Evolutionary conservation across 2,797 vertebrate species (phyloP), one percentile per base, ranked within the genome.

Genomic region (Ptychobarbus kaznakovi): DNA sequence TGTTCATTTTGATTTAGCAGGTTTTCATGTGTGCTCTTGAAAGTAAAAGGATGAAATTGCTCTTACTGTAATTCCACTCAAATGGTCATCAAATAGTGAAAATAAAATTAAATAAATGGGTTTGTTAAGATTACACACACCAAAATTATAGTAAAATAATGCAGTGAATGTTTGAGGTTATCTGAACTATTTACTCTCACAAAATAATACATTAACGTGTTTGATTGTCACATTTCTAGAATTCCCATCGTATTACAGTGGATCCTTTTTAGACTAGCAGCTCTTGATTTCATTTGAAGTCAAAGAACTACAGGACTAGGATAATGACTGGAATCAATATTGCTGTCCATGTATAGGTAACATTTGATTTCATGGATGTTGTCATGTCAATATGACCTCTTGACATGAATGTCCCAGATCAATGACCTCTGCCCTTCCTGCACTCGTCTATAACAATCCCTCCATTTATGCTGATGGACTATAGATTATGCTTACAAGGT

Each of bases 351-450:
- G 18, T 70, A 80, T 35, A 22, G 76, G 75, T 46, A 56, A 76
- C 77, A 70, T 86, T 74, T 79, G 79, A 84, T 87, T 84, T 80
- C 40, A 81, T 73, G 44, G 73, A 66, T 28, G 58, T 82, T 79
- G 35, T 80, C 78, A 87, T 46, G 68, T 84, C 86, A 82, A 79
- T 81, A 70, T 7, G 32, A 83, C 44, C 68, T 63, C 49, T 25
- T 3, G 38, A 25, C 56, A 53, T 3, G 4, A 61, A 66, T 13
- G 11, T 1, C 20, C 40, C 3, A 5, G 49, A 53, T 49, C 65
- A 51, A 72, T 68, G 70, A 89, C 69, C 51, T 12, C n/a, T 18
- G 53, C 40, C 44, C 44, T 63, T 2, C 1, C 1, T 38, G 6
- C 15, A 20, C 46, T 28, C 46, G 1, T 25, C 8, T 25, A 25